phyloP scores from a whole-genome alignment of 2,888 invertebrate species.

The Sarcophaga caerulescens region DNA sequence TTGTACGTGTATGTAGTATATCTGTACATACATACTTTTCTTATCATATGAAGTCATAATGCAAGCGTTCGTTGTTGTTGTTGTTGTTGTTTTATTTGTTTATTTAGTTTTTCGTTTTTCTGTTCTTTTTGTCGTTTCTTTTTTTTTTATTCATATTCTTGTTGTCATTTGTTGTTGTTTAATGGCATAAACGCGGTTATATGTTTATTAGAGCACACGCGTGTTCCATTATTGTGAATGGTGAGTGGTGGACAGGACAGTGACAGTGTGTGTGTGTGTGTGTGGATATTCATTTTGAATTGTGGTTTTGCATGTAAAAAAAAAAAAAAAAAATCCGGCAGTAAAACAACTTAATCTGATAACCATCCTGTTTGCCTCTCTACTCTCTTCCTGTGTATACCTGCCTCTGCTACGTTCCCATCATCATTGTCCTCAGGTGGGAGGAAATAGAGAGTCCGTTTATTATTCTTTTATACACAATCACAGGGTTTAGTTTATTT shows the following conservation, averaged over 20 bases:
- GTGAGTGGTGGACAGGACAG: neutral
- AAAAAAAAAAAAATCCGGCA: too few species aligned
- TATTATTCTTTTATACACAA: too few species aligned
- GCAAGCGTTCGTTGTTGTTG: neutral
- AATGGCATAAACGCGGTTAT: constrained; percentile 56
- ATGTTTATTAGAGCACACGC: constrained; percentile 60
- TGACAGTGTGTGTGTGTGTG: neutral
- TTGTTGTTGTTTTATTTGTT: neutral
- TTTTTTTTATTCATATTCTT: neutral
- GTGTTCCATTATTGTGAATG: constrained; percentile 5
- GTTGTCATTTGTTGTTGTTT: constrained; percentile 24
- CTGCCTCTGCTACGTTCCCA: neutral
- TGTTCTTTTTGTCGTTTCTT: neutral
- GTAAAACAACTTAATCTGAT: neutral
- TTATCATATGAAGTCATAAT: neutral
- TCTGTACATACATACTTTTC: neutral
- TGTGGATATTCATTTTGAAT: constrained; percentile 48
- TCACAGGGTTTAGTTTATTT: too few species aligned
- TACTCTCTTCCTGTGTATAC: neutral
- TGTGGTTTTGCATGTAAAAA: constrained; percentile 49
- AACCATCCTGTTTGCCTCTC: neutral
- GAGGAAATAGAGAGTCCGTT: neutral
- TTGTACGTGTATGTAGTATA: neutral
- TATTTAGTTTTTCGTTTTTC: neutral
- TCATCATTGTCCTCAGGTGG: neutral